Base-by-base conservation (phyloP, 2,113 vertebrate species). In the Alexandromys fortis region DNA sequence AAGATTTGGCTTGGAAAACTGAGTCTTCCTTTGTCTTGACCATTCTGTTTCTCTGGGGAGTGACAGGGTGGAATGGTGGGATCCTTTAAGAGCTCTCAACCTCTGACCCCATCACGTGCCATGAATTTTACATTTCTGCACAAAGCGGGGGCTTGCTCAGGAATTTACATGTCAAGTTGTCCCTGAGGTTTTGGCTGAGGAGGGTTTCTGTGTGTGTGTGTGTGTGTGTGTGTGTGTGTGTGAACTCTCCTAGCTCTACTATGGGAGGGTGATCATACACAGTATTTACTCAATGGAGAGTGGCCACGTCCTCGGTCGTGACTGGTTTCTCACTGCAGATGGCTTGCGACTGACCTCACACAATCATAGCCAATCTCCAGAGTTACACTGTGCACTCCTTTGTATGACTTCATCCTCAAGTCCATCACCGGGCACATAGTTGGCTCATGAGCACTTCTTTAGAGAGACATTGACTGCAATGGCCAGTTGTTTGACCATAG, bases 371-470 rank as follows among this genome's bases (percentile, higher is more conserved):
- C n/a, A 78, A 12, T 78, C 92, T 90, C 82, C 67, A 76, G 33
- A 47, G 45, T 21, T 49, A 38, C 0, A 30, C 33, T 0, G 0
- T 22, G 3, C 16, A n/a, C 38, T 42, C 4, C 0, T 49, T 90
- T 42, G 26, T 8, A 12, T 0, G 38, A 19, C 14, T 88, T 81
- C 24, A 26, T 21, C 55, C 16, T 26, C 75, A 86, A 52, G 16
- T 22, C 7, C 38, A 2, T 13, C 63, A 5, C 16, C 35, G 21
- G 26, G 47, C 11, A 68, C 12, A 14, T 1, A 52, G 10, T 5
- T 73, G 70, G 33, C 0, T 35, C 77, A 61, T 42, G 42, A 42
- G 42, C 42, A 72, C 75, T 33, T 75, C 35, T 58, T 75, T 33
- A 92, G 28, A 7, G 68, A 86, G 86, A 91, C 13, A 26, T 14